phyloP scores from a whole-genome alignment of 1,140 invertebrate species.

The Colletes latitarsis region DNA sequence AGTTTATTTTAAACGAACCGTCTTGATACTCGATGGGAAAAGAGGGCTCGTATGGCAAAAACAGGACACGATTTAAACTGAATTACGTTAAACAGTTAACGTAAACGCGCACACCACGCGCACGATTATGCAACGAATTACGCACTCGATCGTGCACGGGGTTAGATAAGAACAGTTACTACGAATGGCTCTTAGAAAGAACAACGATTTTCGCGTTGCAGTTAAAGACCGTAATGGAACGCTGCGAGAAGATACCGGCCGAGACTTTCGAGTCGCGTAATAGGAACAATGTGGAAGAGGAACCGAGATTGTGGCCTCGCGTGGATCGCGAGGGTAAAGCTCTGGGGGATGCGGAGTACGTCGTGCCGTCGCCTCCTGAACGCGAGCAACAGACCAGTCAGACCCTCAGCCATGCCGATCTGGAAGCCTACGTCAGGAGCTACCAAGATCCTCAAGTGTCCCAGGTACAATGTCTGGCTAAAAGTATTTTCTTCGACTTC shows the following conservation, averaged over 20 bases:
- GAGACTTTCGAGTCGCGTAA: constrained; percentile 84
- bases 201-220: constrained; percentile 69
- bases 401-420: constrained; percentile 80
- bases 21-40: constrained; percentile 1
- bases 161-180: background rate
- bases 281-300: constrained; percentile 74
- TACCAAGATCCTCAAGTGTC: constrained; percentile 81
- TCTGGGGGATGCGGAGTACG: constrained; percentile 86
- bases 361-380: constrained; percentile 89
- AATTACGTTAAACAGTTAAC: constrained; percentile 6
- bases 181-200: constrained; percentile 5
- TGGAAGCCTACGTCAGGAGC: constrained; percentile 82
- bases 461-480: constrained; percentile 57
- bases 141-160: background rate
- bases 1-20: constrained; percentile 25
- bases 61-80: background rate
- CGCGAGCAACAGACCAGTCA: constrained; percentile 83
- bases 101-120: background rate
- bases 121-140: constrained; percentile 26
- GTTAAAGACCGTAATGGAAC: constrained; percentile 89
- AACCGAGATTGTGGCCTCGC: constrained; percentile 82
- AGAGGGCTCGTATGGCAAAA: constrained; percentile 1
- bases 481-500: too few species aligned
- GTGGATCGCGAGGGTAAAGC: constrained; percentile 86
- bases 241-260: constrained; percentile 86